Base-by-base conservation (phyloP, 2,113 vertebrate species). In the Stegastes partitus region DNA sequence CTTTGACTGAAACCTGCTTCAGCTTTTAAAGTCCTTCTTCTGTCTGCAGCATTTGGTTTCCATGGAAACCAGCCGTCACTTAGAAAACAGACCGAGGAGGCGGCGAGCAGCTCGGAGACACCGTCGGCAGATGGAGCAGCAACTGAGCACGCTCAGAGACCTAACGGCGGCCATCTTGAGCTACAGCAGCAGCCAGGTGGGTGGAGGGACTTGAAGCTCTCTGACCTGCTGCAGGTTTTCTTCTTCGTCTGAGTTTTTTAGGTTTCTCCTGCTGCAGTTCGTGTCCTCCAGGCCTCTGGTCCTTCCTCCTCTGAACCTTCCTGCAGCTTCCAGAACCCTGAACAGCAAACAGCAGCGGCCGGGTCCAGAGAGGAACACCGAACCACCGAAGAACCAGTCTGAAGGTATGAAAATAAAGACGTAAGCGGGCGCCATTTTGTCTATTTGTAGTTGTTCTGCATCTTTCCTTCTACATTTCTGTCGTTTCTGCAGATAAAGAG, bases 161-260 rank as follows among this genome's bases (percentile, higher is more conserved):
- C 84, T 95, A 61, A 92, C 87, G 3, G 92, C 86, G 77, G 92
- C 94, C 51, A 91, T 94, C 68, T 62, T 94, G 79, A 87, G 66
- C 1, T 92, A 94, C 0, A 63, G 89, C 57, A 85, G 89, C 73
- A 94, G 87, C 39, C 86, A 93, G 94, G 95, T 96, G 92, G 26
- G 39, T 28, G 26, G 18, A 31, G 8, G 28, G 8, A 31, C 28
- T 47, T 16, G 4, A 45, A 51, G 10, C 12, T 15, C 12, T 14
- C 18, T 19, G 5, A n/a, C 1, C 25, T 10, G 8, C 37, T 4
- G 37, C 37, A 47, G 44, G 2, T 16, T 47, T n/a, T n/a, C n/a
- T n/a, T n/a, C n/a, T n/a, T n/a, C 26, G 5, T 28, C 2, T 28
- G 26, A 3, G 5, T 28, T 28, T 28, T 28, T 28, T 7, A 45